Conservation (phyloP, 2,888 invertebrate species). For the Spisula subtruncata region DNA sequence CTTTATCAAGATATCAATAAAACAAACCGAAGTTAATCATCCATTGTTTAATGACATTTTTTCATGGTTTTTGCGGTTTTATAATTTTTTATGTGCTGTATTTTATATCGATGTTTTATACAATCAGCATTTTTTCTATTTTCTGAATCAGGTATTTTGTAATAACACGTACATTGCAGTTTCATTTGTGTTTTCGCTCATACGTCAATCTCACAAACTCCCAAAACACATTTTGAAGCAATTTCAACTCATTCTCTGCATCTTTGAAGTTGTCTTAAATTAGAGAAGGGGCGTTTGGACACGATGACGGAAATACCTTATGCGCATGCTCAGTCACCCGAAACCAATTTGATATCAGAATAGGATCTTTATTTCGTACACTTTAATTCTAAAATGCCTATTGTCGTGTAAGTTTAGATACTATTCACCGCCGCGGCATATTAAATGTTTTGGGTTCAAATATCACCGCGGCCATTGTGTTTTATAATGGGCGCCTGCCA, state of each 20-base stretch:
- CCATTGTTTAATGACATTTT: constrained; percentile 33
- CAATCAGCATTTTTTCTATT: neutral
- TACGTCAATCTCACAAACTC: neutral
- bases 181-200: neutral
- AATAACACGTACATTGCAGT: no score
- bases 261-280: constrained; percentile 17
- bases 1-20: constrained; percentile 25
- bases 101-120: neutral
- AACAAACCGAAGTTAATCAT: constrained; percentile 20
- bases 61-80: constrained; percentile 15
- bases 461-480: constrained; percentile 54
- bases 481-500: constrained; percentile 59
- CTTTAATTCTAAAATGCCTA: constrained; percentile 57
- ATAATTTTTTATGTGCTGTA: neutral
- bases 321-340: constrained; percentile 34
- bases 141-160: neutral
- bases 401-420: constrained; percentile 53
- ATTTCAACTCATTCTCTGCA: neutral
- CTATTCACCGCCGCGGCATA: constrained; percentile 58
- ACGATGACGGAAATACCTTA: constrained; percentile 36
- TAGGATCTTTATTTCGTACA: constrained; percentile 60
- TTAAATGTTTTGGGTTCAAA: constrained; percentile 60
- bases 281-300: constrained; percentile 1
- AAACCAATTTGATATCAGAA: constrained; percentile 53
- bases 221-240: neutral